phyloP scores from a whole-genome alignment of 2,113 vertebrate genomes.

The Clupea harengus region DNA sequence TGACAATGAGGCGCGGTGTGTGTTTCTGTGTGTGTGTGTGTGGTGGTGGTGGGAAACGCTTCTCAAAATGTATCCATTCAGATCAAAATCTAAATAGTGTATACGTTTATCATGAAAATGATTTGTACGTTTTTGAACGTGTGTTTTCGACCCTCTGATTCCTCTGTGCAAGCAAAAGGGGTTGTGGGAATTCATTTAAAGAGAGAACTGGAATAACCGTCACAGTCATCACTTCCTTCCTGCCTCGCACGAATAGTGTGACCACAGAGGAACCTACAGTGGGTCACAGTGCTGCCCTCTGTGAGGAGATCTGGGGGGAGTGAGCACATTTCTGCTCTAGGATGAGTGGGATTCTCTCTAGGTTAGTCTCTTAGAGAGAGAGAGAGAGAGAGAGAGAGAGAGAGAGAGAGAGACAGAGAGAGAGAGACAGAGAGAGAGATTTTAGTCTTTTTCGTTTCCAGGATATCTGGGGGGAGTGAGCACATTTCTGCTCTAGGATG shows the following conservation, averaged over 20 bases:
- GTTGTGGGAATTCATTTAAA: not conserved
- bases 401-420: not conserved
- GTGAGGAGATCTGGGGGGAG: not conserved
- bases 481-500: not conserved
- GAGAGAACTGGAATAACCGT: constrained; percentile 23
- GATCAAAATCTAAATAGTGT: not conserved
- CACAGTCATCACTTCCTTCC: constrained; percentile 67
- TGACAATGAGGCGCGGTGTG: constrained; percentile 24
- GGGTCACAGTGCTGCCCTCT: constrained; percentile 31
- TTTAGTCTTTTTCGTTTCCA: no score
- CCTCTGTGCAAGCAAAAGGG: not conserved
- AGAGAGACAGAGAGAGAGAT: not conserved
- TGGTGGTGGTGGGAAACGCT: not conserved
- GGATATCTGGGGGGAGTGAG: not conserved
- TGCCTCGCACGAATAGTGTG: constrained; percentile 55
- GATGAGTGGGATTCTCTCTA: not conserved
- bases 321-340: not conserved
- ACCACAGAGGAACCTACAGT: constrained; percentile 42
- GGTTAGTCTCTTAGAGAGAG: not conserved
- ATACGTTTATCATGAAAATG: not conserved
- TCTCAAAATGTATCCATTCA: not conserved
- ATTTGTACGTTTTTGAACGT: no score
- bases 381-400: not conserved
- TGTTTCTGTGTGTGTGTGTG: constrained; percentile 46
- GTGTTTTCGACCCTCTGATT: not conserved